Evolutionary conservation across 2,888 invertebrate genomes (phyloP), one percentile per base, ranked within the genome.

Genomic region (Pyrochroa serraticornis): DNA sequence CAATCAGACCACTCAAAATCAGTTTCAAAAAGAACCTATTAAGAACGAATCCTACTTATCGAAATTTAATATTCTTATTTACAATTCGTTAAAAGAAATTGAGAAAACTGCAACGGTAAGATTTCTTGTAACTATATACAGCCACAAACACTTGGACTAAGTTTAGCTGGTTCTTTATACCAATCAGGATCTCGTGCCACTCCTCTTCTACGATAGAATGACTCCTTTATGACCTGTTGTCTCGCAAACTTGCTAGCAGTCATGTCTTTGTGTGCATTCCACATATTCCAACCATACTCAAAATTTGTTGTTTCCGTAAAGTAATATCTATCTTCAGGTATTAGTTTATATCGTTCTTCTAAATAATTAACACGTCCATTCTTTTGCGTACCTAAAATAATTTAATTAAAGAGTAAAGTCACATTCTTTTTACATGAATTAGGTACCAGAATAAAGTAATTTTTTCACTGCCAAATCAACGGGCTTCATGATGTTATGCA

Each of bases 271-370:
- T 71, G 60, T 10, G 65, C 59, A 59, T 83, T 79, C 73, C 80
- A 82, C 78, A 84, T 84, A 42, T 82, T 81, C 86, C 86, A 86
- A 1, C 86, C 86, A 74, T 86, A 85, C 65, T 81, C 81, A 79
- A 82, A 85, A 70, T 75, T 83, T 0, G 81, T 73, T 1, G 77
- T 73, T 67, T 82, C 76, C 2, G 84, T 82, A 68, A 82, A 84
- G 66, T 80, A 82, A 65, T 79, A 86, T 62, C 84, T 82, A 53
- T 85, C 81, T 56, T 85, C 85, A 0, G 85, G 85, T 7, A 82
- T 67, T 48, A 81, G 76, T 62, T 82, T 80, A 43, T 80, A 74
- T 57, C 85, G 75, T 33, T 76, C 78, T 38, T 79, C 78, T 9
- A 86, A 73, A 67, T 86, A 86, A 62, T 70, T 77, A 22, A 76